These are phyloP conservation scores for Nowickia ferox DNA, from an alignment of 2,888 invertebrate genomes.

Conservation along the genomic window DNA sequence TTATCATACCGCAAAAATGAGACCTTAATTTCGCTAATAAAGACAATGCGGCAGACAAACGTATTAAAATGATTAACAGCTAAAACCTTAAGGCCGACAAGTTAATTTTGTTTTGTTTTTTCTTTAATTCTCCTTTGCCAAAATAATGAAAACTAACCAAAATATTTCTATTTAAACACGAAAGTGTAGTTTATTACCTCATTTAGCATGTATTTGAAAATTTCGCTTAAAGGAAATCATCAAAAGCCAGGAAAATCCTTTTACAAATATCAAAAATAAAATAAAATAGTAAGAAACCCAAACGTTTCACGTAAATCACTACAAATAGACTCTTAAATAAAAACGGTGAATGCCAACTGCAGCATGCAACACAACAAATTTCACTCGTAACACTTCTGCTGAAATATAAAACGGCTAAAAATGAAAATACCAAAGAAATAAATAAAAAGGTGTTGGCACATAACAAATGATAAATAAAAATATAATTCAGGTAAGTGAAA, in stretches of 20 bases:
- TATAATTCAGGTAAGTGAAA: conserved; percentile 41
- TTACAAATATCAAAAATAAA: conserved; percentile 19
- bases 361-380: conserved; percentile 40
- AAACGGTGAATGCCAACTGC: conserved; percentile 12
- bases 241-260: conserved; percentile 41
- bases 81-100: conserved; percentile 28
- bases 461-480: conserved; percentile 69
- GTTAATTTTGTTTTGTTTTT: conserved; percentile 40
- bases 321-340: conserved; percentile 37
- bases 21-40: conserved; percentile 42
- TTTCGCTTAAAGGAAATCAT: conserved; percentile 60
- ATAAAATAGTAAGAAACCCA: conserved; percentile 22
- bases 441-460: conserved; percentile 65
- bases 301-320: conserved; percentile 38
- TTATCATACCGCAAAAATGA: conserved; percentile 17
- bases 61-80: conserved; percentile 11
- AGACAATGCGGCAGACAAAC: conserved; percentile 36
- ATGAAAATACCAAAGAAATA: not conserved
- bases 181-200: conserved; percentile 64
- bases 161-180: conserved; percentile 57
- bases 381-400: conserved; percentile 44
- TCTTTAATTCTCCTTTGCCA: not conserved
- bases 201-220: conserved; percentile 61
- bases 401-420: conserved; percentile 53
- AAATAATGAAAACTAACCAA: not conserved